phyloP scores from a whole-genome alignment of 2,113 vertebrate species.

The Lagenorhynchus albirostris region DNA sequence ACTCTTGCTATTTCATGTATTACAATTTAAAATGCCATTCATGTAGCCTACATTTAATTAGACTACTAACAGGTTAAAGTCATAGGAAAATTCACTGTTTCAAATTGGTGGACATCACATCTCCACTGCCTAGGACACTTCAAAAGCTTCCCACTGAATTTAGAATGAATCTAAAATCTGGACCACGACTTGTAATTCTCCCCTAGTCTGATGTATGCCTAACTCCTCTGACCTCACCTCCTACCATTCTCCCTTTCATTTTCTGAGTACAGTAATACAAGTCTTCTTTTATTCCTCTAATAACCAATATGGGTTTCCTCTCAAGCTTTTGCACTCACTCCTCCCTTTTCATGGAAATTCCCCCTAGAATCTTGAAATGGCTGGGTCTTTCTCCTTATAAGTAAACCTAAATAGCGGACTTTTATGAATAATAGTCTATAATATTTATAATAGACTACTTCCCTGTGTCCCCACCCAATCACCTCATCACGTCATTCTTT shows the following conservation, averaged over 20 bases:
- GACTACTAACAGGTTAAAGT: not conserved
- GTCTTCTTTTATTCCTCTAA: not conserved
- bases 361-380: not conserved
- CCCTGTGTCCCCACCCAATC: not conserved
- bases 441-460: not conserved
- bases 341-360: not conserved
- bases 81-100: not conserved
- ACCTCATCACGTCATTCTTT: not conserved
- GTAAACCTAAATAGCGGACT: not conserved
- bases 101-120: not conserved
- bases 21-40: not conserved
- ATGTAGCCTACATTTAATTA: not conserved
- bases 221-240: not conserved
- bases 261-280: not conserved
- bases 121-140: not conserved
- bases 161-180: not conserved
- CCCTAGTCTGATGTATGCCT: not conserved
- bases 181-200: not conserved
- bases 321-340: not conserved
- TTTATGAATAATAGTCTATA: not conserved
- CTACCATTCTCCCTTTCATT: not conserved
- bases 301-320: not conserved
- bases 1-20: not conserved
- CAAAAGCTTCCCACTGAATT: not conserved
- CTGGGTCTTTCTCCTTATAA: not conserved